These are phyloP conservation scores for Drepana arcuata DNA, from an alignment of 1,140 invertebrate genomes.

Conservation along the genomic window DNA sequence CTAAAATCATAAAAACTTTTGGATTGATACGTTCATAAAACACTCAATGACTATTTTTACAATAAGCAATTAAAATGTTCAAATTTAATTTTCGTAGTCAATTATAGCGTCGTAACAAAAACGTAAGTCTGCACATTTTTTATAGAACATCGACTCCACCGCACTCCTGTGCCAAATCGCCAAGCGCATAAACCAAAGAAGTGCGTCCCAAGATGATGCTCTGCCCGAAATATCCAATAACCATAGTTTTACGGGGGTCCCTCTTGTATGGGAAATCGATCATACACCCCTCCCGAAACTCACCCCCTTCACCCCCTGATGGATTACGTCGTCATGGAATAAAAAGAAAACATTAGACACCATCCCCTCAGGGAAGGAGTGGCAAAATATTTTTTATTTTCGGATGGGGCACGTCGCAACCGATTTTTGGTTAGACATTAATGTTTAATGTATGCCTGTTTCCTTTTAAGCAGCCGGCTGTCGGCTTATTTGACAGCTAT, in stretches of 20 bases:
- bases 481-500: too few species aligned
- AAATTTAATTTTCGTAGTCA: too few species aligned
- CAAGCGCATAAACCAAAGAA: slow-evolving; percentile 31
- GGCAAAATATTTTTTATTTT: slow-evolving; percentile 30
- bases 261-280: slow-evolving; percentile 53
- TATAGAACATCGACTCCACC: slow-evolving; percentile 10
- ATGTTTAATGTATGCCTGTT: slow-evolving; percentile 21
- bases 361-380: slow-evolving; percentile 28
- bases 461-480: too few species aligned
- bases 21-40: too few species aligned
- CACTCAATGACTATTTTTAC: too few species aligned
- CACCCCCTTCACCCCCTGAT: slow-evolving; percentile 21
- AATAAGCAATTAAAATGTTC: too few species aligned
- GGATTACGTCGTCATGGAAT: slow-evolving; percentile 56
- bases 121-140: too few species aligned
- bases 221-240: slow-evolving; percentile 50
- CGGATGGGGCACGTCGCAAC: slow-evolving; percentile 32
- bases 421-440: slow-evolving; percentile 37
- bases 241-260: slow-evolving; percentile 54
- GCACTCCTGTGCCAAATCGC: slow-evolving; percentile 11
- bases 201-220: slow-evolving; percentile 28
- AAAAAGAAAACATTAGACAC: slow-evolving; percentile 60
- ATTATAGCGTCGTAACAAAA: too few species aligned
- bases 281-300: slow-evolving; percentile 21
- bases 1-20: too few species aligned